Evolutionary conservation across 2,888 invertebrate species (phyloP), one percentile per base, ranked within the genome.

Genomic region (Anoplius nigerrimus): DNA sequence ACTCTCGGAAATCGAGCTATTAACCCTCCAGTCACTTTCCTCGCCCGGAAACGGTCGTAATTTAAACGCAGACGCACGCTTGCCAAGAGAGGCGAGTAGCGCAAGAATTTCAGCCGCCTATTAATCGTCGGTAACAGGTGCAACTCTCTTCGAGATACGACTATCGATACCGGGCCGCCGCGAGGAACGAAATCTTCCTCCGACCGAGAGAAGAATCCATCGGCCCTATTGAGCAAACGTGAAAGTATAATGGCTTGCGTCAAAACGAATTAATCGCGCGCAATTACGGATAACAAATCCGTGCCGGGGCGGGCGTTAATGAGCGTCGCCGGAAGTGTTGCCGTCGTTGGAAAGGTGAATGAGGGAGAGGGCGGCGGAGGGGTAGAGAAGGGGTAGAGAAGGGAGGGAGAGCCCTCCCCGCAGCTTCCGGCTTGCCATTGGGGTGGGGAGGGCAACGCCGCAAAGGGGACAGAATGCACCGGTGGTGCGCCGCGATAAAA

Each of bases 271-370:
- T 86, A 87, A 86, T 80, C 82, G 82, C 76, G 80, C 77, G 78
- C 86, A 84, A 86, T 88, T 87, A 86, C 83, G 75, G 76, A 77
- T 78, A 86, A 86, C 87, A 88, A 88, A 88, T 88, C 88, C 88
- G 83, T 84, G 84, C 80, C 73, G 81, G 75, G 22, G 79, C 76
- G 81, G 84, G 87, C 85, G 88, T 86, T 88, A 88, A 88, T 88
- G 88, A 88, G 86, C 84, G 85, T 86, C 86, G 70, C 83, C 87
- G 88, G 88, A 88, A 87, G 84, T 80, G 81, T 66, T 62, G 48
- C 67, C 59, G 63, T 67, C 52, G 59, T 16, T 48, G 48, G 24
- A 43, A 15, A 27, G 24, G 58, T 18, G 62, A 24, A 5, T n/a
- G 59, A 1, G 18, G 21, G 53, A 43, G 27, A 27, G 57, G 18